Base-by-base conservation (phyloP, 2,113 vertebrate species). In the Cyprinodon tularosa region DNA sequence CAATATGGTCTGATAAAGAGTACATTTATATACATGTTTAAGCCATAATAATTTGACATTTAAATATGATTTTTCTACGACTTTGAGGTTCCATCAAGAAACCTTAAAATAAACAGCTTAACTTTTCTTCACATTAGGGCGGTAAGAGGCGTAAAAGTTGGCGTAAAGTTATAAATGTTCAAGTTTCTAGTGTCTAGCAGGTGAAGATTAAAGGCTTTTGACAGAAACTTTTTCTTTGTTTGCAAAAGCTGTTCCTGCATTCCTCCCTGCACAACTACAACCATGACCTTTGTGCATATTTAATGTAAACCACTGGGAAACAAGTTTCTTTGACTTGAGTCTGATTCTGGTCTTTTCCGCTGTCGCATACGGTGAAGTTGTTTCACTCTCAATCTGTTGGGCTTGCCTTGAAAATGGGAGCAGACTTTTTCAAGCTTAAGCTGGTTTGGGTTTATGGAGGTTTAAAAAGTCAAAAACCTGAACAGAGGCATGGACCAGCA, bases 311-410 rank as follows among this genome's bases (percentile, higher is more conserved):
- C 8, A 10, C 22, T 47, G 64, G 44, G 29, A 44, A 67, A 15
- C 15, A 14, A 12, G 3, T 42, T 62, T 80, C 1, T 11, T 22
- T 60, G 47, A 13, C 73, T 37, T 0, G 3, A 65, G 37, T 42
- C 81, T 83, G 80, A 86, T 80, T 45, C 68, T 82, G 78, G 81
- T 87, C 76, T 80, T 63, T 72, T 73, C 75, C 67, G 20, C 78
- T 74, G 63, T 68, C 40, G 1, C 20, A 22, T 42, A n/a, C 14
- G 13, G 50, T 37, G 9, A 42, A 76, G 57, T 73, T 76, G 15
- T 40, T 22, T 9, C 3, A 42, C 53, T 40, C 3, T 40, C 12
- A 11, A 40, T 22, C 42, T n/a, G 15, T 22, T 12, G 37, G 20
- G 39, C 14, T 29, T 20, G 47, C 66, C 37, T 4, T 15, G 40